Conservation (phyloP, 64 coral and sea anemone genomes). For the Stylophora pistillata region DNA sequence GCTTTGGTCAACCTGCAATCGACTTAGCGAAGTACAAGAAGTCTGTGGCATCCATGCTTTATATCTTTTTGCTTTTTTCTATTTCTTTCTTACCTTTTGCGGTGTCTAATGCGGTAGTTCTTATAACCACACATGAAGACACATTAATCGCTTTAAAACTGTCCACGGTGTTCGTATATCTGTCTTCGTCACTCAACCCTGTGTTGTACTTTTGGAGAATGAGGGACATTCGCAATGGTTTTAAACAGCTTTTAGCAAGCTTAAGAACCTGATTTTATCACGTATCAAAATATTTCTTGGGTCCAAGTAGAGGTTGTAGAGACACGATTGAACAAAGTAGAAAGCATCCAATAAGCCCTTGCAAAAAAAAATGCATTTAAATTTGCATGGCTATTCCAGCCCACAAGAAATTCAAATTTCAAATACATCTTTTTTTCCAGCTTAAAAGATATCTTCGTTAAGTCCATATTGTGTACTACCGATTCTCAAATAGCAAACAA, state of each 20-base stretch:
- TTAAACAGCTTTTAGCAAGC: neutral
- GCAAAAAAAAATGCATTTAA: too few relatives aligned
- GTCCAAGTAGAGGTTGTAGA: too few relatives aligned
- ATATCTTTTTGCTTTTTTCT: neutral
- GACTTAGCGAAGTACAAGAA: conserved; percentile 28
- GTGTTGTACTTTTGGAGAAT: conserved; percentile 10
- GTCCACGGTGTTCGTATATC: neutral
- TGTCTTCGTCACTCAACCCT: conserved; percentile 14
- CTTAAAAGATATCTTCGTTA: too few relatives aligned
- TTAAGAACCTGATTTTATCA: too few relatives aligned
- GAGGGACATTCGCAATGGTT: neutral
- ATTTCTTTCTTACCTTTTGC: neutral
- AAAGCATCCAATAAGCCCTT: too few relatives aligned
- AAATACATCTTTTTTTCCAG: too few relatives aligned
- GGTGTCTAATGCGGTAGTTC: neutral
- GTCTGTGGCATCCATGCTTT: neutral
- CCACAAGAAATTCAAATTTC: too few relatives aligned
- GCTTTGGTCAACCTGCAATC: neutral
- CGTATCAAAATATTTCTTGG: too few relatives aligned
- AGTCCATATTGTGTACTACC: too few relatives aligned
- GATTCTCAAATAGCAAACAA: too few relatives aligned
- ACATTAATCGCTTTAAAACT: neutral
- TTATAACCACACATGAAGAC: neutral
- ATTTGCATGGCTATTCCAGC: too few relatives aligned
- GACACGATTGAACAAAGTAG: too few relatives aligned